These are phyloP conservation scores for Clunio marinus DNA, from an alignment of 2,888 invertebrate genomes.

Conservation along the genomic window DNA sequence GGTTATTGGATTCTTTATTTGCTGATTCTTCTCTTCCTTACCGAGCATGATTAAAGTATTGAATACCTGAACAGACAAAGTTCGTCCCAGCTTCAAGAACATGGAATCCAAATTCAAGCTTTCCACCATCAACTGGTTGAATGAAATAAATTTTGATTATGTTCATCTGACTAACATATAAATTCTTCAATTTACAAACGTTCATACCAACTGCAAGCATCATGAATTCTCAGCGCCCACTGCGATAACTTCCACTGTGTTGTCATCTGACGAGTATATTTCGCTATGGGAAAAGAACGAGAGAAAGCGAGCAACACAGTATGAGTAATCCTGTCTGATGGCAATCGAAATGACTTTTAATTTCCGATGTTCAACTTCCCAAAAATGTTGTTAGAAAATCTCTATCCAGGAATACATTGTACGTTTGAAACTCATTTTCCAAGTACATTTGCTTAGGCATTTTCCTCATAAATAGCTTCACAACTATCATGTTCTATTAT, in stretches of 20 bases:
- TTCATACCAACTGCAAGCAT: constrained; percentile 5
- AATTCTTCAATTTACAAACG: too few species aligned
- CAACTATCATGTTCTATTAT: too few species aligned
- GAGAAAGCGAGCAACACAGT: too few species aligned
- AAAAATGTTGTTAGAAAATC: background rate
- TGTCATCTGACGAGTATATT: too few species aligned
- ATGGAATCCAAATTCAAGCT: background rate
- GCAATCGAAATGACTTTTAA: too few species aligned
- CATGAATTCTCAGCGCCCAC: constrained; percentile 11
- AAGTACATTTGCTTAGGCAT: background rate
- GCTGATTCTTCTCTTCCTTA: background rate
- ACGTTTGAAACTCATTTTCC: background rate
- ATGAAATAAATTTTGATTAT: background rate
- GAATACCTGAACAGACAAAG: background rate
- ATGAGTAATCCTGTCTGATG: too few species aligned
- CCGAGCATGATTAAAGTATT: background rate
- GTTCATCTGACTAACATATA: background rate
- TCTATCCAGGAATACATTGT: background rate
- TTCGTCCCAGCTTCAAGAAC: background rate
- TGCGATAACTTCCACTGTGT: background rate
- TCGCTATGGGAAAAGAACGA: too few species aligned
- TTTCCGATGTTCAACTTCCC: too few species aligned
- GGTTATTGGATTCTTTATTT: background rate
- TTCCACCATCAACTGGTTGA: background rate
- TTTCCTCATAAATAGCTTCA: background rate